Evolutionary conservation across 2,113 vertebrate species (phyloP).

Genomic region (Petroica traversi): DNA sequence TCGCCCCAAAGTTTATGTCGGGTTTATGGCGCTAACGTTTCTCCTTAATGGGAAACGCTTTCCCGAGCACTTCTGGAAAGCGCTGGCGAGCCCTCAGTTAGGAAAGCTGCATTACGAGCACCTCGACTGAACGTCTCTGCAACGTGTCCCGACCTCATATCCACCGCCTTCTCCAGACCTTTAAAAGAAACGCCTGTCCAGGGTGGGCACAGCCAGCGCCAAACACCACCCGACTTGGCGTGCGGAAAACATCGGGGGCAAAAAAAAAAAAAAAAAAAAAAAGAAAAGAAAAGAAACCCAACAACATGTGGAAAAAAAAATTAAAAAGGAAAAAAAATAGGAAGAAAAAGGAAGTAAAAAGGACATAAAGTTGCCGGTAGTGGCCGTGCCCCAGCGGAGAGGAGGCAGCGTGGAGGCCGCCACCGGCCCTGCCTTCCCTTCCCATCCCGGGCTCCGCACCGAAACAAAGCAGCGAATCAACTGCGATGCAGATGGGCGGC

Average conservation of each 20-base stretch:
- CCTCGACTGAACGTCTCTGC: background rate
- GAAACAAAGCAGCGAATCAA: constrained; percentile 67
- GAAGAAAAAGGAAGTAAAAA: background rate
- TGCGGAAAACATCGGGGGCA: accelerated
- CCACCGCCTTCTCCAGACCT: background rate
- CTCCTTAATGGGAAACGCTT: background rate
- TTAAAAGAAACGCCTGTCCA: background rate
- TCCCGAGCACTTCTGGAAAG: constrained; percentile 5
- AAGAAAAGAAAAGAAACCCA: background rate
- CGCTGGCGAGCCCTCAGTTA: background rate
- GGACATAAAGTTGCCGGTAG: background rate
- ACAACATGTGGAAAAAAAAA: background rate
- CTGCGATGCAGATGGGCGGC: constrained; percentile 63
- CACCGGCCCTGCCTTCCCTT: constrained; percentile 15
- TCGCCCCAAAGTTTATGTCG: constrained; percentile 4
- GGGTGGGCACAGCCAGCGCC: background rate
- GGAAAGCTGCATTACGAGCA: background rate
- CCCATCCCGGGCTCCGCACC: constrained; percentile 37
- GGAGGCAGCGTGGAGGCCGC: background rate
- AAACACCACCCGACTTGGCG: background rate
- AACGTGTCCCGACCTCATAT: background rate
- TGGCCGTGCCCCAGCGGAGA: background rate
- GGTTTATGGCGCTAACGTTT: background rate
- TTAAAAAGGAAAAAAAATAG: accelerated
- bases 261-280: background rate